Conservation (phyloP, 2,888 invertebrate genomes). For the Phyllotreta cruciferae region DNA sequence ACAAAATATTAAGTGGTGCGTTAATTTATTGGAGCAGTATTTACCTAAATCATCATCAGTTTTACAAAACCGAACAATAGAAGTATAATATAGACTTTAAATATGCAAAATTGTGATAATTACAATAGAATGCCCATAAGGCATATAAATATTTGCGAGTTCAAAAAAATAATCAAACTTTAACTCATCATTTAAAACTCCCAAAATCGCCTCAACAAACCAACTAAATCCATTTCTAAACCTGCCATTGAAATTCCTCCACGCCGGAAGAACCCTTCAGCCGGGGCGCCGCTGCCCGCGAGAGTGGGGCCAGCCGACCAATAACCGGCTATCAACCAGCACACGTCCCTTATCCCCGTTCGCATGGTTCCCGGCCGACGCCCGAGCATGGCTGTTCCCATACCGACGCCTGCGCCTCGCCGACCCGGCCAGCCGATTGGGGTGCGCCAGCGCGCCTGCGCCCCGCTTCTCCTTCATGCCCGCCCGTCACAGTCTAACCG, state of each 20-base stretch:
- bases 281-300: constrained; percentile 39
- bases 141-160: no score
- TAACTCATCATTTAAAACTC: no score
- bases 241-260: constrained; percentile 25
- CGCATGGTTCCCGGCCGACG: constrained; percentile 41
- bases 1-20: no score
- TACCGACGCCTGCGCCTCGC: constrained; percentile 41
- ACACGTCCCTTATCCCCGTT: constrained; percentile 40
- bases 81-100: no score
- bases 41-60: no score
- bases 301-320: constrained; percentile 45
- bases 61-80: no score
- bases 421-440: constrained; percentile 43
- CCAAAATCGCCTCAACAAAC: no score
- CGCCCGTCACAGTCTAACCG: constrained; percentile 19
- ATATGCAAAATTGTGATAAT: no score
- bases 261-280: constrained; percentile 14
- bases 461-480: constrained; percentile 8
- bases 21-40: no score
- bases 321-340: constrained; percentile 43
- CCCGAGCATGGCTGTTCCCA: constrained; percentile 50
- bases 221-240: constrained; percentile 4
- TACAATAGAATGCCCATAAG: no score
- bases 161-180: no score
- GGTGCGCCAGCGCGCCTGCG: constrained; percentile 40